Conservation (phyloP, 2,888 invertebrate genomes). For the Lasioglossum malachurum region DNA sequence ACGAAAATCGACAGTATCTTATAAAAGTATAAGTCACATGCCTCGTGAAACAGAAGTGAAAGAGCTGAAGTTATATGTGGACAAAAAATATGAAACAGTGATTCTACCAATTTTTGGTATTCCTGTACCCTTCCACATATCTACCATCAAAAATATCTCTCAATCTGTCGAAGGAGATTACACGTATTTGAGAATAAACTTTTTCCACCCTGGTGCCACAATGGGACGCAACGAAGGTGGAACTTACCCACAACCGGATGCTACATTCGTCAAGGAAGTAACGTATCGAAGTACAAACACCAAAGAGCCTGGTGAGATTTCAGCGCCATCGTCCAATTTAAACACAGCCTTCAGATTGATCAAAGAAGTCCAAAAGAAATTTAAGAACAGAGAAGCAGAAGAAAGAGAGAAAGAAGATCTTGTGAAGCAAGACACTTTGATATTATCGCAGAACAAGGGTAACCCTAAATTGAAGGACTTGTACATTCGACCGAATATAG, state of each 20-base stretch:
- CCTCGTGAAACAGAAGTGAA: conserved; percentile 97
- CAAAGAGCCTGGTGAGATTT: conserved; percentile 98
- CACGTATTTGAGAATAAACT: conserved; percentile 98
- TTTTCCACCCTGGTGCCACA: conserved; percentile 99
- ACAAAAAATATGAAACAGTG: conserved; percentile 99
- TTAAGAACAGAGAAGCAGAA: conserved; percentile 99
- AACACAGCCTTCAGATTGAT: conserved; percentile 99
- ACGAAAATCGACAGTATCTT: conserved; percentile 97
- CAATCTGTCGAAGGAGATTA: conserved; percentile 99
- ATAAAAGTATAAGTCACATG: conserved; percentile 96
- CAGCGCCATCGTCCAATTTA: conserved; percentile 97
- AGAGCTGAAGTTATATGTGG: conserved; percentile 97
- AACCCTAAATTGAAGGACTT: conserved; percentile 99
- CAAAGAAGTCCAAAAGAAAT: conserved; percentile 99
- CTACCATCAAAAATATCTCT: conserved; percentile 99
- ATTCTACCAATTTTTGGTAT: conserved; percentile 98
- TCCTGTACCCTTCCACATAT: conserved; percentile 99
- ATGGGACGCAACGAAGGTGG: conserved; percentile 97
- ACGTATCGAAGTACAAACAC: conserved; percentile 99
- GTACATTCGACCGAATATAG: conserved; percentile 99
- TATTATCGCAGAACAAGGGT: conserved; percentile 97
- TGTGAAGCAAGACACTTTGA: conserved; percentile 98
- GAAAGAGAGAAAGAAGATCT: conserved; percentile 99
- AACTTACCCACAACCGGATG: conserved; percentile 96
- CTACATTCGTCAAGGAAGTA: conserved; percentile 99